Conservation (phyloP, 2,888 invertebrate genomes). For the Sisyra terminalis region DNA sequence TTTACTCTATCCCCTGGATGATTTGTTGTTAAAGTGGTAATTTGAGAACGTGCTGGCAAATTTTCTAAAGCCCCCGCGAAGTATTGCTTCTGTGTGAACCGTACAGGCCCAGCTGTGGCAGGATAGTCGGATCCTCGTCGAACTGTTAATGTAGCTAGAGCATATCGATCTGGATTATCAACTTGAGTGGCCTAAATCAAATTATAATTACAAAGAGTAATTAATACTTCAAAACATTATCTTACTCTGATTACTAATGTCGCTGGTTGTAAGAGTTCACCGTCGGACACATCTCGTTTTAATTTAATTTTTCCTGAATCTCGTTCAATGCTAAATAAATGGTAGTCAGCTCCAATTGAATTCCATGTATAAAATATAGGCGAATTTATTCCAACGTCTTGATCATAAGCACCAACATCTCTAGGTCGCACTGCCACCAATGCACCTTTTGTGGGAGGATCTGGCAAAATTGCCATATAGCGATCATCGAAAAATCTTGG, state of each 20-base stretch:
- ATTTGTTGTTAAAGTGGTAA: conserved; percentile 52
- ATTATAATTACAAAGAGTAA: too few species aligned
- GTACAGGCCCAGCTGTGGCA: conserved; percentile 27
- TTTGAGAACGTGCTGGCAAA: conserved; percentile 52
- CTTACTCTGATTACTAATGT: conserved; percentile 65
- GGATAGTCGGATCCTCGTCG: conserved; percentile 27
- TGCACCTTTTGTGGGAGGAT: conserved; percentile 38
- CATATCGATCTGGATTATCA: conserved; percentile 79
- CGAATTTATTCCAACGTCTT: conserved; percentile 62
- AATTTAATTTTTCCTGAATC: conserved; percentile 46
- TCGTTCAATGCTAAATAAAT: conserved; percentile 43
- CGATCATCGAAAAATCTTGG: conserved; percentile 63
- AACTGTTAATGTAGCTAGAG: conserved; percentile 65
- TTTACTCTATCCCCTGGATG: conserved; percentile 35
- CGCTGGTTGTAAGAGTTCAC: conserved; percentile 48
- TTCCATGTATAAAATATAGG: conserved; percentile 53
- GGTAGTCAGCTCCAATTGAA: conserved; percentile 41
- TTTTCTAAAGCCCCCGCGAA: conserved; percentile 59
- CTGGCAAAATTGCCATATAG: conserved; percentile 44
- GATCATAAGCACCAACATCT: conserved; percentile 62
- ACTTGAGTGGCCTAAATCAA: conserved; percentile 61
- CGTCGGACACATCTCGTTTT: conserved; percentile 37
- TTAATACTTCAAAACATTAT: conserved; percentile 2
- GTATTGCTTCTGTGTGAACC: conserved; percentile 57
- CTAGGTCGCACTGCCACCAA: conserved; percentile 51